A percentile compares a stretch with the other conserved stretches of the same genome.
Conservation (phyloP, 1,140 invertebrate genomes). For the Sitodiplosis mosellana region DNA sequence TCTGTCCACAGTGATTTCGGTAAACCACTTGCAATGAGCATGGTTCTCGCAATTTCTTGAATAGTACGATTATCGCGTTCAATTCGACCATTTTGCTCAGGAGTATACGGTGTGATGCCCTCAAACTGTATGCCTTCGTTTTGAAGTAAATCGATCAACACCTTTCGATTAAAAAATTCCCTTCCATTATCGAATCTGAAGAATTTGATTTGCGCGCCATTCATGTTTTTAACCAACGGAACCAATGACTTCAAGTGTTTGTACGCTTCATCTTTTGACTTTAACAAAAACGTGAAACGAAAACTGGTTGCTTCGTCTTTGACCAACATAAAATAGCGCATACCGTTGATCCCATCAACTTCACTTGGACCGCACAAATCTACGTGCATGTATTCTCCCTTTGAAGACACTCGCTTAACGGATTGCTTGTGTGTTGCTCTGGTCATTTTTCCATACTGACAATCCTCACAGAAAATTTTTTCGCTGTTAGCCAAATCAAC, state of each 20-base stretch:
- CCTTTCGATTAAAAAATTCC: conserved; percentile 14
- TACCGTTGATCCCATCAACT: conserved; percentile 14
- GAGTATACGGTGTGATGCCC: conserved; percentile 23
- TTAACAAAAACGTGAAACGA: conserved; percentile 21
- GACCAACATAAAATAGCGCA: conserved; percentile 19
- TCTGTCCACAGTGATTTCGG: neutral
- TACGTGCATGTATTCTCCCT: conserved; percentile 23
- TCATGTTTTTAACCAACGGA: conserved; percentile 15
- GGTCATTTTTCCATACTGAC: conserved; percentile 22
- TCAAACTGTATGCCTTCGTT: conserved; percentile 19
- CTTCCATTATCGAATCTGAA: conserved; percentile 27
- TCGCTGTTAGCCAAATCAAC: conserved; percentile 11
- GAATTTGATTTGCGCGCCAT: conserved; percentile 15
- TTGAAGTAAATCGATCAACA: neutral
- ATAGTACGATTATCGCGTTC: neutral
- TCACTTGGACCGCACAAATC: conserved; percentile 29
- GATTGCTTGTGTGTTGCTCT: conserved; percentile 12
- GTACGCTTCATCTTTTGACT: conserved; percentile 20
- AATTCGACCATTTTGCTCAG: conserved; percentile 27
- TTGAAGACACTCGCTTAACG: conserved; percentile 7
- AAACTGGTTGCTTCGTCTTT: conserved; percentile 27
- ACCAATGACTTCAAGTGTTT: conserved; percentile 20
- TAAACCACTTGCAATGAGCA: conserved; percentile 2
- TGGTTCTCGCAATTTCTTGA: neutral
- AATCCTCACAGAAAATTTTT: conserved; percentile 12